Base-by-base conservation (phyloP, 2,797 vertebrate species). In the Cryptoblepharus egeriae region DNA sequence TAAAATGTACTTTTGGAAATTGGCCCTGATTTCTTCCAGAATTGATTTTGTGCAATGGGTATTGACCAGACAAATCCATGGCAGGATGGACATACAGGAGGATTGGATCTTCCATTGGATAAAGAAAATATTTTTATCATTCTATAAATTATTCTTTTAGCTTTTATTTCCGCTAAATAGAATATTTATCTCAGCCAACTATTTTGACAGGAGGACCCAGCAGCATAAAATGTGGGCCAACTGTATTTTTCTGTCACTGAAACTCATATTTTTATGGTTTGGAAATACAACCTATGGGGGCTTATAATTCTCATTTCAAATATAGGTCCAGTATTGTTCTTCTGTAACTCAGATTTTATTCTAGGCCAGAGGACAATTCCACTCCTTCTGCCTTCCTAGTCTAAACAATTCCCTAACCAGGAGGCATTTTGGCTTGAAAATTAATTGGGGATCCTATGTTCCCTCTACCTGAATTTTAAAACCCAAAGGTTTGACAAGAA, bases 191-290 rank as follows among this genome's bases (percentile, higher is more conserved):
- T 52, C 32, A 67, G 32, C 18, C 35, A 67, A 35, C 65, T 35
- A 9, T 20, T 35, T 22, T 37, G 35, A 67, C 18, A 10, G 45
- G 26, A 22, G 22, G 63, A 30, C 61, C 65, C 42, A 80, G 58
- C 37, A 73, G 42, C 32, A 18, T 52, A 15, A 52, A 15, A 52
- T 16, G 49, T 52, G 49, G 49, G 49, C 49, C 49, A 52, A 52
- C 2, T 16, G 49, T 52, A 2, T 52, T 52, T 52, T 49, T 49
- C 13, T 58, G 57, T 58, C 57, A 58, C 20, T 24, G n/a, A 89
- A 60, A 77, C 75, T 90, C 92, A 77, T 91, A 91, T 85, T 87
- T 88, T 85, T n/a, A 42, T 80, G 24, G 30, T 84, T 91, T 35
- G 16, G 15, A 65, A 64, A 65, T 65, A 35, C 16, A 65, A 65